Evolutionary conservation across 2,888 invertebrate species (phyloP), one percentile per base, ranked within the genome.

Genomic region (Brenthis daphne): DNA sequence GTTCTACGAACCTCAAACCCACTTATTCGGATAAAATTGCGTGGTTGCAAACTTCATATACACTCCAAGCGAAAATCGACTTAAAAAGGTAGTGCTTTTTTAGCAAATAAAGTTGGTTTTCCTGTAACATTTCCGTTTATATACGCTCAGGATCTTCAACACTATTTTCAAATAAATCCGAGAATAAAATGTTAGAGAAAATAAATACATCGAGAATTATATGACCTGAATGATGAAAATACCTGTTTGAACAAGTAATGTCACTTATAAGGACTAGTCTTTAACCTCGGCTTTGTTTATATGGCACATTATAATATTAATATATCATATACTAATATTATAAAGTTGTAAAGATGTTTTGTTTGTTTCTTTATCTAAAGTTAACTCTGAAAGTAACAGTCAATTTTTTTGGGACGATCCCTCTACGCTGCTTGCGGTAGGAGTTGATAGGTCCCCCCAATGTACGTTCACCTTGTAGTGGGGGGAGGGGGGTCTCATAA

Each of bases 161-260:
- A 2, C 51, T 24, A 51, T 51, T 64, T 63, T 68, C 33, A 57
- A 68, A 68, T 68, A 67, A 63, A 63, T 67, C 50, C 63, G 54
- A 33, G 55, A 65, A 56, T 67, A 61, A 67, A 67, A 67, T 61
- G 43, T 55, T 55, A 47, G 37, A 53, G 43, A 65, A 65, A 56
- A 65, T 20, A 57, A 43, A 57, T 57, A 43, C 37, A 58, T 58
- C 48, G 48, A 48, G 58, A 47, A 20, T 48, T 48, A 57, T 56
- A 65, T 43, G 50, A 57, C 50, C 20, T 33, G 20, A 65, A 37
- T 57, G 57, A 37, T 65, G 48, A 33, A 65, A 65, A 57, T 57
- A 37, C 12, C 8, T 57, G 24, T 64, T 12, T 37, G 5, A 29
- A 11, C 33, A 33, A 4, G 0, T 29, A 33, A n/a, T 57, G n/a